A percentile compares a stretch with the other conserved stretches of the same genome.
Conservation (phyloP, 2,113 vertebrate genomes). For the Melierax canorus region DNA sequence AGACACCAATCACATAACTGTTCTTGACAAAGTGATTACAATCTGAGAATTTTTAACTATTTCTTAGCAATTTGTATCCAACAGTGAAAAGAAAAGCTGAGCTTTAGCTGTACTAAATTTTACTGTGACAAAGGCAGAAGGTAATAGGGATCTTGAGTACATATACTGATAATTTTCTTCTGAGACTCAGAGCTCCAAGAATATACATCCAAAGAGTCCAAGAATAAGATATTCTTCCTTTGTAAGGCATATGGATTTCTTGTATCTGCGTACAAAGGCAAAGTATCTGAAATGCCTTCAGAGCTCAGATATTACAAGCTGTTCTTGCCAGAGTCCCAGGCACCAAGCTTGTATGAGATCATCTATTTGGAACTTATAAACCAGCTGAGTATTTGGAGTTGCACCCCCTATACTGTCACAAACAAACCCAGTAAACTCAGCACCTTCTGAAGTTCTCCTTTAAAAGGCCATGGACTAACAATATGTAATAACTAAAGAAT, state of each 20-base stretch:
- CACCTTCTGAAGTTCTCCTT: background rate
- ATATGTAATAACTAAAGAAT: background rate
- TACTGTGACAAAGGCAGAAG: background rate
- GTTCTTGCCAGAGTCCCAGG: background rate
- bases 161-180: background rate
- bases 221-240: background rate
- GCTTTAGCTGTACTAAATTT: background rate
- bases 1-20: background rate
- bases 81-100: background rate
- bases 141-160: background rate
- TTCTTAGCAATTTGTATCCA: background rate
- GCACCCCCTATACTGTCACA: background rate
- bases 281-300: background rate
- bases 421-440: background rate
- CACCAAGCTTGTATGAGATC: background rate
- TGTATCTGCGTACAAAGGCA: background rate
- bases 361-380: background rate
- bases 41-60: background rate
- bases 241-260: background rate
- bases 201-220: background rate
- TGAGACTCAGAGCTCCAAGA: background rate
- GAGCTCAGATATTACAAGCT: background rate
- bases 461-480: background rate
- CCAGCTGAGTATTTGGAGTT: background rate
- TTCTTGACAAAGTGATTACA: background rate